These are phyloP conservation scores for Neolamprologus fasciatus DNA, from an alignment of 2,113 vertebrate genomes.

Conservation along the genomic window DNA sequence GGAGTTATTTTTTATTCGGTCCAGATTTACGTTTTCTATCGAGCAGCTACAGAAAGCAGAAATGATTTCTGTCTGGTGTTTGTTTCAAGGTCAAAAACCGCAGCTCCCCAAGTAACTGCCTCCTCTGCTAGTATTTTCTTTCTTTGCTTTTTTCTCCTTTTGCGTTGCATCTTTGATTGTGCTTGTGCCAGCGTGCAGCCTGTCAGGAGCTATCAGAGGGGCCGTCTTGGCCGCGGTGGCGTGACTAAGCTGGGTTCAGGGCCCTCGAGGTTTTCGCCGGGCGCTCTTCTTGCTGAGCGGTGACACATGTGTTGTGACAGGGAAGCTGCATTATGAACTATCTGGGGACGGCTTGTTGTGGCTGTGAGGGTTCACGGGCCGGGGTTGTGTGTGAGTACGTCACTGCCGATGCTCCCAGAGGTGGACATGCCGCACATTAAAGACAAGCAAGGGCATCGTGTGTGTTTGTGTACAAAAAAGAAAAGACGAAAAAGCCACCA, in stretches of 20 bases:
- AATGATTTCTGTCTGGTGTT: not conserved
- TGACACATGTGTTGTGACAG: conserved; percentile 58
- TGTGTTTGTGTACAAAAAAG: not conserved
- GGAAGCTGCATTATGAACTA: conserved; percentile 18
- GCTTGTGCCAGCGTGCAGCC: conserved; percentile 36
- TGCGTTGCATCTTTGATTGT: not conserved
- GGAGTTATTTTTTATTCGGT: not conserved
- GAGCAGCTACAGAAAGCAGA: not conserved
- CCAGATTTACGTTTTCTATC: not conserved
- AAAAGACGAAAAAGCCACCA: not conserved
- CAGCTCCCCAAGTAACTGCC: not conserved
- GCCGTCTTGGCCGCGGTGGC: conserved; percentile 28
- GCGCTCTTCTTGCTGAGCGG: conserved; percentile 18
- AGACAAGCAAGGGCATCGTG: not conserved
- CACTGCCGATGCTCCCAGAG: not conserved
- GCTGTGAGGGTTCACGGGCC: conserved; percentile 28
- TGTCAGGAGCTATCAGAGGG: conserved; percentile 43
- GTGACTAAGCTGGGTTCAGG: conserved; percentile 37
- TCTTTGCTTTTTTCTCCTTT: not conserved
- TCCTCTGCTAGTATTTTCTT: not conserved
- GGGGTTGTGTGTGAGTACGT: not conserved
- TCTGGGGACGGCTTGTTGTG: conserved; percentile 34
- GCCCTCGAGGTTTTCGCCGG: conserved; percentile 9
- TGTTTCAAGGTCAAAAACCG: not conserved
- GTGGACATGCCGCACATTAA: not conserved